These are phyloP conservation scores for Hylaeus volcanicus DNA, from an alignment of 1,140 invertebrate genomes.

Conservation along the genomic window DNA sequence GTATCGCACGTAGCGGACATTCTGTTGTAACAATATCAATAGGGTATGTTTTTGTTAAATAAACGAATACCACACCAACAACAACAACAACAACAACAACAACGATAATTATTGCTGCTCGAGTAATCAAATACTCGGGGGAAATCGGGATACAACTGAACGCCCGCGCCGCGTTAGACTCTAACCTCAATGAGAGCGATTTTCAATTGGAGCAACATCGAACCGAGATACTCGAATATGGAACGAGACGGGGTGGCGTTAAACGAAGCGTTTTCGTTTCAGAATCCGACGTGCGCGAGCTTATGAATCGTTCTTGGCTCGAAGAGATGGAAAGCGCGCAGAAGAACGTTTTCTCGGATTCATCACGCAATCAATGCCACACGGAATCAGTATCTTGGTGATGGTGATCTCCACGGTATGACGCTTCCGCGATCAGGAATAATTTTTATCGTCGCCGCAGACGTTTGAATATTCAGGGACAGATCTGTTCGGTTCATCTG, in stretches of 20 bases:
- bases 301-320: constrained; percentile 10
- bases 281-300: background rate
- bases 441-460: constrained; percentile 60
- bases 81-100: too few relatives aligned
- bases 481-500: constrained; percentile 67
- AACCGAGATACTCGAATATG: background rate
- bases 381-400: constrained; percentile 42
- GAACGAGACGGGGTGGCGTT: background rate
- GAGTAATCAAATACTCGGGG: too few relatives aligned
- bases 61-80: too few relatives aligned
- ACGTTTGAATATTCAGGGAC: constrained; percentile 63
- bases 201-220: background rate
- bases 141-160: too few relatives aligned
- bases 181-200: too few relatives aligned
- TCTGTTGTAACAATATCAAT: too few relatives aligned
- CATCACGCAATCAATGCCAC: constrained; percentile 53
- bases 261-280: background rate
- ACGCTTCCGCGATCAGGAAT: constrained; percentile 47
- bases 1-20: too few relatives aligned
- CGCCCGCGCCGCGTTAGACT: too few relatives aligned
- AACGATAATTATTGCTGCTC: too few relatives aligned
- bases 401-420: constrained; percentile 33
- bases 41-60: too few relatives aligned
- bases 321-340: background rate
- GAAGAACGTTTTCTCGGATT: constrained; percentile 28